Evolutionary conservation across 2,888 invertebrate species (phyloP).

Genomic region (Chrysolina haemoptera): DNA sequence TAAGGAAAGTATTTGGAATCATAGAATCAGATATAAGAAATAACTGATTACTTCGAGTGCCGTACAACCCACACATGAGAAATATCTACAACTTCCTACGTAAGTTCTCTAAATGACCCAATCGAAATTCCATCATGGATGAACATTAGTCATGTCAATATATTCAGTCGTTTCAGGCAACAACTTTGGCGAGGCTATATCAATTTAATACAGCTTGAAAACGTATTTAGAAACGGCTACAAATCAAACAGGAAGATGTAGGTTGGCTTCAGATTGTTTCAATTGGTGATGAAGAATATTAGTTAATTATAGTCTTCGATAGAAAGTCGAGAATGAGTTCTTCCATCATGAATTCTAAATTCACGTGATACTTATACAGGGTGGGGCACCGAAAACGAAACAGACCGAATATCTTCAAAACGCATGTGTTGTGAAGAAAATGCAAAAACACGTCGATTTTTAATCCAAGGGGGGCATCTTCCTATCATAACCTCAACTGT

Average conservation of each 20-base stretch:
- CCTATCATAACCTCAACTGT: no score
- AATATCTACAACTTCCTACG: background rate
- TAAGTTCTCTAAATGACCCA: background rate
- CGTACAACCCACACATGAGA: background rate
- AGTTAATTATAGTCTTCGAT: background rate
- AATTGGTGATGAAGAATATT: slow-evolving; percentile 10
- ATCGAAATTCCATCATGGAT: slow-evolving; percentile 4
- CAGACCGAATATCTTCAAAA: no score
- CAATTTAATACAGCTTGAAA: slow-evolving; percentile 16
- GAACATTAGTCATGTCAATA: slow-evolving; percentile 21
- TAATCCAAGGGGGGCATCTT: no score
- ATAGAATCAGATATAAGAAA: no score
- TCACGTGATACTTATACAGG: background rate
- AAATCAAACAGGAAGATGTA: slow-evolving; percentile 18
- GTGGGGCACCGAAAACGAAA: no score
- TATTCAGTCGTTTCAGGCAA: slow-evolving; percentile 11
- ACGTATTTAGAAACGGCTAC: slow-evolving; percentile 17
- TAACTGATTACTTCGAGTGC: background rate
- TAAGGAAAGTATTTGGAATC: no score
- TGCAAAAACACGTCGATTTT: no score
- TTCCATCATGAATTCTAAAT: background rate
- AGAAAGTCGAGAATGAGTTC: background rate
- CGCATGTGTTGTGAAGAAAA: no score
- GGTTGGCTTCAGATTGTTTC: background rate
- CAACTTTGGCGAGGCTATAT: slow-evolving; percentile 8